Evolutionary conservation across 1,140 invertebrate species (phyloP), one percentile per base, ranked within the genome.

Genomic region (Amyelois transitella): DNA sequence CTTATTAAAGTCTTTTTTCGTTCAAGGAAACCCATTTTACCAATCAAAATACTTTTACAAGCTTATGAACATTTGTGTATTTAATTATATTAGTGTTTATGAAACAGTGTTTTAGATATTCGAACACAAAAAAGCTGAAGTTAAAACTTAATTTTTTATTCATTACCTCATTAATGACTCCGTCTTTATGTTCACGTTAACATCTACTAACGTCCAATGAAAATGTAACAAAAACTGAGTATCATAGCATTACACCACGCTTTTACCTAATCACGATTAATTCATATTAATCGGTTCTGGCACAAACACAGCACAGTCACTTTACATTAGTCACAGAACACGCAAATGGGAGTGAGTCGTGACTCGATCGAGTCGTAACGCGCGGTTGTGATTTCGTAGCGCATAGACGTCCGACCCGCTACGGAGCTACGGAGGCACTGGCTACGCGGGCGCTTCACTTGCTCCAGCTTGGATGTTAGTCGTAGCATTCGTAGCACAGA

Each of bases 401-500:
- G 17, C 32, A 6, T 38, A 65, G 53, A 58, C 75, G 74, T 71
- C 80, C 69, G 64, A 57, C 63, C 58, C 54, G 75, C 72, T 82
- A 81, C 82, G 73, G 58, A 50, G 76, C 63, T 75, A 67, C 77
- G 73, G 60, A 68, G 69, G 71, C 69, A 86, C 83, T 84, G 81
- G 66, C 77, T 81, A 81, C 61, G 66, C 54, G 64, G 58, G 68
- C 59, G 70, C 69, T 64, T 70, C 69, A 59, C 68, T 62, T 58
- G 67, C 77, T 74, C 78, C 75, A 75, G 60, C 79, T 77, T 72
- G 71, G 75, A 82, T 78, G 75, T 71, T 77, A 67, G 64, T 78
- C 74, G 71, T 75, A 81, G 78, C 72, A 81, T 68, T 78, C 74
- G 71, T 75, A 81, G 78, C 72, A 81, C 69, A 74, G 81, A 84